phyloP scores from a whole-genome alignment of 1,140 invertebrate species.

The Eupristina koningsbergeri region DNA sequence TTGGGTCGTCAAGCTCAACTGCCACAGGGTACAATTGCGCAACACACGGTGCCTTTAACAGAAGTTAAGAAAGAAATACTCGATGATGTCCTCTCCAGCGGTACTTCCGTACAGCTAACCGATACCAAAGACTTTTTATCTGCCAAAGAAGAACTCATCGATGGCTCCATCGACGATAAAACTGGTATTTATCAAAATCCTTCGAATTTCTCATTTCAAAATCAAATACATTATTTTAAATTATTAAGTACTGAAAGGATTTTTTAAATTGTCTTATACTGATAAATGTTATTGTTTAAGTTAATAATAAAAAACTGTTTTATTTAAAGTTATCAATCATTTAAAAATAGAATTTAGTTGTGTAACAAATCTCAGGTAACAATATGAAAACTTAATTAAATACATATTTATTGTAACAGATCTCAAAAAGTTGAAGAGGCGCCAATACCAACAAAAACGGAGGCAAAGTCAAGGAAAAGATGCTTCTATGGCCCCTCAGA shows the following conservation, averaged over 20 bases:
- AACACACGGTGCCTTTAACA: constrained; percentile 70
- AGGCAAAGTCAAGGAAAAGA: constrained; percentile 79
- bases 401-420: constrained; percentile 66
- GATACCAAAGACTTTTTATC: constrained; percentile 73
- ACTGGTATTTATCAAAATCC: constrained; percentile 59
- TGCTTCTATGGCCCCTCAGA: constrained; percentile 75
- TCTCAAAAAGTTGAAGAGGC: constrained; percentile 84
- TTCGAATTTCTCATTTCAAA: too few species aligned
- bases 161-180: constrained; percentile 70
- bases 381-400: too few species aligned
- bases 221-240: too few species aligned
- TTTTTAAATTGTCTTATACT: too few species aligned
- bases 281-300: too few species aligned
- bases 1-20: constrained; percentile 63
- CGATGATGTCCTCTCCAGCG: constrained; percentile 67
- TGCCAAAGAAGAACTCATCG: constrained; percentile 72
- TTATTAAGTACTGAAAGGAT: too few species aligned
- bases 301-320: too few species aligned
- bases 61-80: constrained; percentile 73
- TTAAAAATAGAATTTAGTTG: too few species aligned
- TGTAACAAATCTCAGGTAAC: too few species aligned
- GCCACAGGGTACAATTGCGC: constrained; percentile 64
- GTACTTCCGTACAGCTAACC: constrained; percentile 64
- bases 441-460: constrained; percentile 88
- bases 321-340: too few species aligned